phyloP scores from a whole-genome alignment of 2,888 invertebrate species.

The Ryuthela nishihirai region DNA sequence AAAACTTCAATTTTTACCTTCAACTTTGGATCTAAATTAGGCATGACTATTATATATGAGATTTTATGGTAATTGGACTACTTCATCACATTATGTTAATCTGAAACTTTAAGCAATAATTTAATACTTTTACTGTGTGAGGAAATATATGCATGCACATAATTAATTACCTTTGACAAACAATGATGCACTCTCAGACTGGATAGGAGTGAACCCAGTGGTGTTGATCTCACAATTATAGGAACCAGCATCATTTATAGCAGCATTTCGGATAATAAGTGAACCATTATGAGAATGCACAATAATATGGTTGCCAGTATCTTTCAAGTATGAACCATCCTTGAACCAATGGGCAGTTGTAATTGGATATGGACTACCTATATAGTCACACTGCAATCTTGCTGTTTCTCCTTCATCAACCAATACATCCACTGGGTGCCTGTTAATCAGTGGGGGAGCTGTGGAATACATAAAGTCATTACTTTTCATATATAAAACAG shows the following conservation, averaged over 20 bases:
- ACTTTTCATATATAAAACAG: too few relatives aligned
- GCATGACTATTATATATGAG: too few relatives aligned
- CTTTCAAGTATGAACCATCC: slow-evolving; percentile 58
- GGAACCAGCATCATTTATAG: slow-evolving; percentile 60
- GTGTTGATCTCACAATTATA: slow-evolving; percentile 66
- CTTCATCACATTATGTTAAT: too few relatives aligned
- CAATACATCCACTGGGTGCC: slow-evolving; percentile 58
- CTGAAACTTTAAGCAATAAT: too few relatives aligned
- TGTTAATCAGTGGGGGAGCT: slow-evolving; percentile 60
- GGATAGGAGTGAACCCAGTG: slow-evolving; percentile 58
- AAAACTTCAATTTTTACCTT: too few relatives aligned
- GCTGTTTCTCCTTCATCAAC: slow-evolving; percentile 65
- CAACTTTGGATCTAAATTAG: too few relatives aligned
- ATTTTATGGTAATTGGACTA: too few relatives aligned
- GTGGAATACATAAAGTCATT: not conserved
- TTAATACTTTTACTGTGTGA: not conserved
- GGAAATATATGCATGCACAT: too few relatives aligned
- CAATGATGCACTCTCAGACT: slow-evolving; percentile 59
- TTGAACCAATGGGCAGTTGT: slow-evolving; percentile 66
- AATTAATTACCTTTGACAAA: slow-evolving; percentile 58
- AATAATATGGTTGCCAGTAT: slow-evolving; percentile 47
- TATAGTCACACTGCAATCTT: slow-evolving; percentile 59
- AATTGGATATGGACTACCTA: slow-evolving; percentile 56
- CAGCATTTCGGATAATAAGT: slow-evolving; percentile 56
- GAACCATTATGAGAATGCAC: slow-evolving; percentile 55